Evolutionary conservation across 2,113 vertebrate genomes (phyloP), one percentile per base, ranked within the genome.

Genomic region (Pedionomus torquatus): DNA sequence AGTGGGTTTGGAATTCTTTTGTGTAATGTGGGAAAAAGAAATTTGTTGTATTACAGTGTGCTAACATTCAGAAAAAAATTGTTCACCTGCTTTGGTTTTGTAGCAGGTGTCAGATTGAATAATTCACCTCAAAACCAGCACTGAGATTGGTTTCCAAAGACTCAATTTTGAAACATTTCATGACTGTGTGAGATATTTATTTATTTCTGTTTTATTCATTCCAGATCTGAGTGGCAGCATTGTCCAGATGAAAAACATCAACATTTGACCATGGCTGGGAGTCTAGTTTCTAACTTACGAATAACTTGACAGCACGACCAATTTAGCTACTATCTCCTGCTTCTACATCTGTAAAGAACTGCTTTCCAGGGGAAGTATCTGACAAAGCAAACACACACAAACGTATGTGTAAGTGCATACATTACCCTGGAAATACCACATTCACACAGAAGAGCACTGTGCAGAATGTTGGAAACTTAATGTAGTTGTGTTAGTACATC

Each of bases 141-240:
- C 21, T 63, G 28, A 46, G 17, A 31, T n/a, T 88, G 41, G 8
- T 76, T 94, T 90, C 49, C 58, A 80, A 76, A 85, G n/a, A 13
- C 21, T 79, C 15, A 9, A 21, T 87, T 89, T 92, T 68, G 43
- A 88, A 70, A 31, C 17, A 52, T 83, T 90, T 76, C 13, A 16
- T 85, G 44, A 55, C 35, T 77, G 21, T 75, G 37, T 69, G 70
- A 75, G 55, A 25, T 12, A 61, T 72, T 66, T 91, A 58, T 83
- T 96, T 91, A 74, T 94, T 94, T 94, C 24, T 83, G 28, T 41
- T 91, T 41, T 8, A 57, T 70, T 83, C 68, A 37, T 81, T 92
- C 15, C 26, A 64, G 30, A 30, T 76, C 69, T 58, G 52, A 87
- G 41, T 4, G 2, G 52, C 70, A 82, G 21, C 48, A 39, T 82